phyloP scores from a whole-genome alignment of 2,113 vertebrate genomes.

The Herpetotheres cachinnans region DNA sequence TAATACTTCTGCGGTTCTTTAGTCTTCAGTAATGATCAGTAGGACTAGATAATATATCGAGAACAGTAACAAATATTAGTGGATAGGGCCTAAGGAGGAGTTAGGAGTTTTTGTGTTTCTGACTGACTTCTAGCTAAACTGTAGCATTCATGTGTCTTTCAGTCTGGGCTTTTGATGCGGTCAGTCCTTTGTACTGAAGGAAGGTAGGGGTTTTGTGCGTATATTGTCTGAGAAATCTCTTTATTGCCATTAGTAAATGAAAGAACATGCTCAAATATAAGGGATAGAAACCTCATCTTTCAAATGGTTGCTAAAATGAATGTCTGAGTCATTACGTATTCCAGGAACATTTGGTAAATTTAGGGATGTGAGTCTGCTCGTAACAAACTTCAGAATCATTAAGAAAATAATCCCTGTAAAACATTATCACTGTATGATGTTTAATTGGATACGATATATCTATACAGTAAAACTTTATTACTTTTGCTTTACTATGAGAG shows the following conservation, averaged over 20 bases:
- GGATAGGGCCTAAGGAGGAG: not conserved
- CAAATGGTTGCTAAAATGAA: not conserved
- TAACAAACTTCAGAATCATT: not conserved
- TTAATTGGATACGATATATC: not conserved
- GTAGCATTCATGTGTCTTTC: not conserved
- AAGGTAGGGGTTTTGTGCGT: rapidly evolving
- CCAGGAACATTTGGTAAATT: not conserved
- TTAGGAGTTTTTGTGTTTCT: not conserved
- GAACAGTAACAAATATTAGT: not conserved
- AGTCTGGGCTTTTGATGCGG: not conserved
- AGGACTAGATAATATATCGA: not conserved
- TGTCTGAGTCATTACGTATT: not conserved
- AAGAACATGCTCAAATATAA: not conserved
- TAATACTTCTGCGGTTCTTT: not conserved
- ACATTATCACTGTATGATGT: not conserved
- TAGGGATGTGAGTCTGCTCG: not conserved
- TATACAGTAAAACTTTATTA: not conserved
- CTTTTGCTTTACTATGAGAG: not conserved
- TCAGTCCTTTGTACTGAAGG: not conserved
- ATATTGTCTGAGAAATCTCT: not conserved
- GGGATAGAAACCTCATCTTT: not conserved
- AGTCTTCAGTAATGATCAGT: not conserved
- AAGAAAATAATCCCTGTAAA: not conserved
- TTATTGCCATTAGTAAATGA: not conserved
- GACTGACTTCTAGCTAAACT: not conserved